A percentile compares a stretch with the other conserved stretches of the same genome.
phyloP scores from a whole-genome alignment of 2,888 invertebrate genomes.

The Dione vanillae region DNA sequence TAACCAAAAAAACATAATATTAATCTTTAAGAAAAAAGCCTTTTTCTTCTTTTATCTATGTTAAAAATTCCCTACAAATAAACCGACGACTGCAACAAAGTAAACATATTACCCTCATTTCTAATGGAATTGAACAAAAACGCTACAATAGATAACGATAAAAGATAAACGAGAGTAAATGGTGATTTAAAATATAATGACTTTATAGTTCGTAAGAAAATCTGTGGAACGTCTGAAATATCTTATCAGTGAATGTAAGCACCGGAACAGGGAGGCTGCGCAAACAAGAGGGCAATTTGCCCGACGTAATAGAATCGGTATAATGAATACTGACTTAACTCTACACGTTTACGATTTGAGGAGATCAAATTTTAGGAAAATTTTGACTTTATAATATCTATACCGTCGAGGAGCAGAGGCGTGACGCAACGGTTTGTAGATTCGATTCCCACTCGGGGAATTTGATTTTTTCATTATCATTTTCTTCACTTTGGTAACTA shows the following conservation, averaged over 20 bases:
- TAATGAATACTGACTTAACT: slow-evolving; percentile 28
- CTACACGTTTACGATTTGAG: slow-evolving; percentile 18
- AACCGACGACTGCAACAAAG: no score
- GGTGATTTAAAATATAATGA: slow-evolving; percentile 16
- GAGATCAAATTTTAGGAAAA: slow-evolving; percentile 10
- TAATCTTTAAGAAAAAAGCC: not conserved
- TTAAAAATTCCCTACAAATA: not conserved
- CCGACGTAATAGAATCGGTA: slow-evolving; percentile 21
- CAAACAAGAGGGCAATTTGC: slow-evolving; percentile 21
- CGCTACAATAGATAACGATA: not conserved
- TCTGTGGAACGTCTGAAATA: slow-evolving; percentile 21
- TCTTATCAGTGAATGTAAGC: slow-evolving; percentile 25
- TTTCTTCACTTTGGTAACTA: no score
- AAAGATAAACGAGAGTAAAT: not conserved
- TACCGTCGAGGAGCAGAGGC: no score
- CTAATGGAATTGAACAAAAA: not conserved
- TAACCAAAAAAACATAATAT: no score
- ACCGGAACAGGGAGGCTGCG: slow-evolving; percentile 22
- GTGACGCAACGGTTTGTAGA: no score
- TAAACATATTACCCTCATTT: not conserved
- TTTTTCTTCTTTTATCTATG: no score
- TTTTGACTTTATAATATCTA: not conserved
- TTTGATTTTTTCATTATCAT: no score
- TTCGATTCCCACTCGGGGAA: no score
- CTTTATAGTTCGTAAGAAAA: slow-evolving; percentile 21